phyloP scores from a whole-genome alignment of 2,888 invertebrate species.

The Coremacera marginata region DNA sequence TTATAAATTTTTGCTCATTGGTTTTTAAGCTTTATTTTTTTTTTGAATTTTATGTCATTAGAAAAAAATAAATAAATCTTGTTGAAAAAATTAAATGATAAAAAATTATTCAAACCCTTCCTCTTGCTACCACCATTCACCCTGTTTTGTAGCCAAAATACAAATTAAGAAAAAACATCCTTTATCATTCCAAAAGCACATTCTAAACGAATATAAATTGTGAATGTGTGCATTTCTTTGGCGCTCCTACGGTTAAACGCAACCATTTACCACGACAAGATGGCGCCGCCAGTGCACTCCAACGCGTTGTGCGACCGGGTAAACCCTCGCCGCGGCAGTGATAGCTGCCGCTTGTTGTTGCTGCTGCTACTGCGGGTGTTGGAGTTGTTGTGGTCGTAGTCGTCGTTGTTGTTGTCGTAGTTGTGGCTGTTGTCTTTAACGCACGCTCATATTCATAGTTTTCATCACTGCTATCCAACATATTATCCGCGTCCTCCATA shows the following conservation, averaged over 20 bases:
- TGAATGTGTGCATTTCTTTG: constrained; percentile 67
- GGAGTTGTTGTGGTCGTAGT: constrained; percentile 53
- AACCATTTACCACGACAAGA: constrained; percentile 93
- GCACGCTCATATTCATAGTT: constrained; percentile 54
- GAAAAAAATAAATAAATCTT: too few relatives aligned
- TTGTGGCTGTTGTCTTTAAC: constrained; percentile 40
- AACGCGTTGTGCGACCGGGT: constrained; percentile 80
- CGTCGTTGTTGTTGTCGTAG: constrained; percentile 50
- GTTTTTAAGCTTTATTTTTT: too few relatives aligned
- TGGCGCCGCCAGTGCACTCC: constrained; percentile 86
- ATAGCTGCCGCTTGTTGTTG: constrained; percentile 55
- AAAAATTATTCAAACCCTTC: neutral
- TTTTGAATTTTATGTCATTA: too few relatives aligned
- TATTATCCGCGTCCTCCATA: constrained; percentile 50
- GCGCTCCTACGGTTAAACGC: constrained; percentile 71
- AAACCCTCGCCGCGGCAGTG: constrained; percentile 88
- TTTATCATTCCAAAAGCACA: neutral
- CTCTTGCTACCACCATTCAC: neutral
- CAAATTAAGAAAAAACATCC: neutral
- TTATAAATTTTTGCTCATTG: too few relatives aligned
- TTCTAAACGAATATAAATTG: constrained; percentile 69
- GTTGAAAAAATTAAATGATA: too few relatives aligned
- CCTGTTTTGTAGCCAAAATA: neutral
- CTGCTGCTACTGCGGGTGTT: constrained; percentile 51
- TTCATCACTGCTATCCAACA: constrained; percentile 53